Percentiles rank a stretch among this genome's conserved stretches.
Conservation (phyloP, 2,888 invertebrate genomes). For the Mactromeris polynyma region DNA sequence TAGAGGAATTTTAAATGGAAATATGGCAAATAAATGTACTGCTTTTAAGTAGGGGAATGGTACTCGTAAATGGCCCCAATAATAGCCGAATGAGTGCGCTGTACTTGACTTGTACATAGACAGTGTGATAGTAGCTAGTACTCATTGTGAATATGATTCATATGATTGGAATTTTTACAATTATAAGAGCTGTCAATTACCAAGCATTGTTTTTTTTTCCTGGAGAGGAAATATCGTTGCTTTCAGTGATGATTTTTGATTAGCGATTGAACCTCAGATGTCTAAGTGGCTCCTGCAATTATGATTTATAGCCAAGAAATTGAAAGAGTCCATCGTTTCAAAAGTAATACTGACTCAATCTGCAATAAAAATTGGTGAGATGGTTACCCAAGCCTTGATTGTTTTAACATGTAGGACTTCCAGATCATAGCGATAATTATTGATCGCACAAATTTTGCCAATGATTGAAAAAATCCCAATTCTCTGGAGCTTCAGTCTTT, state of each 20-base stretch:
- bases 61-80: too few relatives aligned
- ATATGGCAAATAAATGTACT: too few relatives aligned
- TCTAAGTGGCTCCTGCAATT: not conserved
- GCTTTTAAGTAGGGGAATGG: too few relatives aligned
- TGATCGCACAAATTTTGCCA: not conserved
- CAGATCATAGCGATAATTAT: not conserved
- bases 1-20: too few relatives aligned
- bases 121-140: not conserved
- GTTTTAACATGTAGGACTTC: not conserved
- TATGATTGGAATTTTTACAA: not conserved
- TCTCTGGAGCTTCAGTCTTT: not conserved
- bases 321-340: not conserved
- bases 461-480: not conserved
- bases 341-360: slow-evolving; percentile 8
- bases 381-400: not conserved
- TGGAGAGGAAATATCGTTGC: not conserved
- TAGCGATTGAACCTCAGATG: not conserved
- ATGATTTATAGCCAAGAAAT: not conserved
- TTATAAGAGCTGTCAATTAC: slow-evolving; percentile 12
- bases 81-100: too few relatives aligned
- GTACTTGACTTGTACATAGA: too few relatives aligned
- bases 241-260: not conserved
- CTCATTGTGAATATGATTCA: not conserved
- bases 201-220: not conserved
- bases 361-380: not conserved